Percentiles rank a stretch among this genome's conserved stretches.
Conservation (phyloP, 2,113 vertebrate species). For the Poeciliopsis prolifica region DNA sequence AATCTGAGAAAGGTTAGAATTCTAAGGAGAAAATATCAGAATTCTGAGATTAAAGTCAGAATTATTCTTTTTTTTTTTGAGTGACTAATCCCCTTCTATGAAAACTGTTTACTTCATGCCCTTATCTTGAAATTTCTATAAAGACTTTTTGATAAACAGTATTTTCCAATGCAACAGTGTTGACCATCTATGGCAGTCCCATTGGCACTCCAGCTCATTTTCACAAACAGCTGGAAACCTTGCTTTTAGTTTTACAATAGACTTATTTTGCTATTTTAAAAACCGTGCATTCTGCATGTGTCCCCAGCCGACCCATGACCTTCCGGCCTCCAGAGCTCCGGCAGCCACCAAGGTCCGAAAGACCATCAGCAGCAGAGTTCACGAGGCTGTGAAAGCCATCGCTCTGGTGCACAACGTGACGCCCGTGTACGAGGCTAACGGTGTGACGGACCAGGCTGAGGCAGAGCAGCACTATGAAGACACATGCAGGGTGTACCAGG, state of each 20-base stretch:
- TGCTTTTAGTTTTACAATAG: not conserved
- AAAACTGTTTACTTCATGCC: not conserved
- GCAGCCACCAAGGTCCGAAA: constrained; percentile 93
- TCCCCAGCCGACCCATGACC: constrained; percentile 86
- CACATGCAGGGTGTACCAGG: constrained; percentile 96
- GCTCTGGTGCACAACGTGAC: constrained; percentile 97
- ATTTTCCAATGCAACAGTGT: not conserved
- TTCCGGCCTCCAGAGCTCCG: constrained; percentile 84
- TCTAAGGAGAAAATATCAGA: no score
- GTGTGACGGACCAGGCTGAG: constrained; percentile 94
- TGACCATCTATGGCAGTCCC: not conserved
- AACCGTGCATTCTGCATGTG: constrained; percentile 1
- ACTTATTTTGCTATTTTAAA: not conserved
- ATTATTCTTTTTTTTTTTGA: no score
- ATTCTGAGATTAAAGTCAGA: no score
- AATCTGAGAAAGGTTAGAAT: no score
- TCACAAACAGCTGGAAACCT: no score
- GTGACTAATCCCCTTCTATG: no score
- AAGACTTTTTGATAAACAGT: no score
- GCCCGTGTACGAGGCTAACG: constrained; percentile 92
- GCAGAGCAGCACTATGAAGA: constrained; percentile 96
- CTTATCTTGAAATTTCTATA: no score
- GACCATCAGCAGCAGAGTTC: constrained; percentile 94
- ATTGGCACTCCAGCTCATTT: not conserved
- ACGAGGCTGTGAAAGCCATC: constrained; percentile 95